A percentile compares a stretch with the other conserved stretches of the same genome.
Evolutionary conservation across 2,797 vertebrate genomes (phyloP).

Genomic region (Malacoraja senta): DNA sequence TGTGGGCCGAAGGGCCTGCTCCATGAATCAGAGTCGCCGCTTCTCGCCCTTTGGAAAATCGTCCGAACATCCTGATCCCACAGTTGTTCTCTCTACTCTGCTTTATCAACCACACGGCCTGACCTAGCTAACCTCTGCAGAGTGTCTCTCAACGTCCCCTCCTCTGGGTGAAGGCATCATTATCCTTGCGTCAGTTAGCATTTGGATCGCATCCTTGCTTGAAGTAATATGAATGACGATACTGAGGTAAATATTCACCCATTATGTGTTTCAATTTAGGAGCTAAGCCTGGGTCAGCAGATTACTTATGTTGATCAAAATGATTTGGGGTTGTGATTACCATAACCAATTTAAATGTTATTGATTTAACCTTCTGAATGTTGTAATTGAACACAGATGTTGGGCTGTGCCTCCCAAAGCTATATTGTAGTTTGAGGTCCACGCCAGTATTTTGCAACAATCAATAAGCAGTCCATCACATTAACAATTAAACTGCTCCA

Average conservation of each 20-base stretch:
- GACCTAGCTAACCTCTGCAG: background rate
- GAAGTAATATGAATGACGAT: slow-evolving; percentile 62
- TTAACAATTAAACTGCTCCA: slow-evolving; percentile 83
- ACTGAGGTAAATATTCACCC: slow-evolving; percentile 69
- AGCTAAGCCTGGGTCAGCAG: slow-evolving; percentile 79
- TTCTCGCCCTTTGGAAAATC: background rate
- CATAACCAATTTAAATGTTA: slow-evolving; percentile 98
- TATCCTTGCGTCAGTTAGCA: slow-evolving; percentile 50
- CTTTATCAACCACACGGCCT: background rate
- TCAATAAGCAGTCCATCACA: slow-evolving; percentile 78
- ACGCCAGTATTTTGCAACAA: slow-evolving; percentile 65
- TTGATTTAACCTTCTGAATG: slow-evolving; percentile 82
- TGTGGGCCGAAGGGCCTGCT: no score
- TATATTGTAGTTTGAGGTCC: slow-evolving; percentile 68
- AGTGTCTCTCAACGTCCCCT: background rate
- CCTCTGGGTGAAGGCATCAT: background rate
- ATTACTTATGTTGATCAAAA: slow-evolving; percentile 84
- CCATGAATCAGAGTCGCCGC: no score
- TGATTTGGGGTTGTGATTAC: slow-evolving; percentile 89
- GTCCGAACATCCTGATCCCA: background rate
- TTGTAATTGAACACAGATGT: slow-evolving; percentile 83
- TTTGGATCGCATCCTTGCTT: slow-evolving; percentile 66
- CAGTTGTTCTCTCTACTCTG: background rate
- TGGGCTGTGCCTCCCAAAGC: slow-evolving; percentile 64
- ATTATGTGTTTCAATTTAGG: slow-evolving; percentile 73